Base-by-base conservation (phyloP, 1,140 invertebrate species). In the Hycleus cichorii region DNA sequence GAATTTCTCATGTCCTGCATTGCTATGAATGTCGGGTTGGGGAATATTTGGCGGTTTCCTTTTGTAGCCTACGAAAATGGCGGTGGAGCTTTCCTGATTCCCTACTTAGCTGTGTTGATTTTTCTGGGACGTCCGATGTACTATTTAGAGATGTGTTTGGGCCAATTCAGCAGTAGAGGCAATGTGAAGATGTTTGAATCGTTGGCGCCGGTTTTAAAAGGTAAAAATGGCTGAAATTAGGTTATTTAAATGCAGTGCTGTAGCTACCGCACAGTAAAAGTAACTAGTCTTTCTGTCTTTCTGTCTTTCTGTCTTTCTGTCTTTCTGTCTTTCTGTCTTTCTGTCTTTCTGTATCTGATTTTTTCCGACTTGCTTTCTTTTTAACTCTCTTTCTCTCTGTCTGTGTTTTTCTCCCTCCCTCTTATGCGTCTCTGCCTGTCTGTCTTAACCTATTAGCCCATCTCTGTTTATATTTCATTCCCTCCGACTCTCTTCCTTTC, bases 1-100 rank as follows among this genome's bases (percentile, higher is more conserved):
- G 91, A 95, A 70, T 95, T 95, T 70, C 76, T 95, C 1, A 86
- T 95, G 77, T 92, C 90, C 3, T 91, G 90, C 69, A 88, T 95
- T 56, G 87, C 90, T 6, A 87, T 93, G 58, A 92, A 91, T 6
- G 90, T 95, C 3, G 92, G 91, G 0, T 78, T 95, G n/a, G 92
- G 92, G 26, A 93, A 92, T 71, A 83, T 92, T 12, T 92, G 90
- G 90, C 70, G 90, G 26, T 95, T 95, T 74, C 91, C 91, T 0
- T 93, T 91, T 67, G 81, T 87, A 1, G 89, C 88, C 2, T 87
- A 90, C 68, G 82, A 89, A 59, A 91, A 92, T 68, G 90, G 90
- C n/a, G 90, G 90, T 12, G 88, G 86, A 0, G 84, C 84, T 1
- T 93, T 93, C 71, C 78, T 93, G 0, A 85, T 93, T 39, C 90